Conservation (phyloP, 1,140 invertebrate species). For the Eubasilissa regina region DNA sequence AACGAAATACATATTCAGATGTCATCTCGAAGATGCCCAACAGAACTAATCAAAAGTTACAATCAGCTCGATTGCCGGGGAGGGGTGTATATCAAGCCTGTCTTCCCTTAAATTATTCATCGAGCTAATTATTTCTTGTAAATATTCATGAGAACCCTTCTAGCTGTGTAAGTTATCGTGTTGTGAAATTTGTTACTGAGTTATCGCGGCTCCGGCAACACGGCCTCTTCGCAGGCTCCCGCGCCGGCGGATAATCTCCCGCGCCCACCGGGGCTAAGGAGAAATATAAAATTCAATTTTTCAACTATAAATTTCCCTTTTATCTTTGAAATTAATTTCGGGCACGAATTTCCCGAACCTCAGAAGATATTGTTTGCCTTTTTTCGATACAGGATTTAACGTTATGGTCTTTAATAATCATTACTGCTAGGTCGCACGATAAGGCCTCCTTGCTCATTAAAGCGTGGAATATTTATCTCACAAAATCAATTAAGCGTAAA, state of each 20-base stretch:
- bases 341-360: conserved; percentile 15
- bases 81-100: conserved; percentile 14
- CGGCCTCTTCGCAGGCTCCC: neutral
- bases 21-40: conserved; percentile 12
- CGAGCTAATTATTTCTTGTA: conserved; percentile 44
- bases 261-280: neutral
- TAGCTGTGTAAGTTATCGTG: conserved; percentile 40
- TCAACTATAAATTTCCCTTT: conserved; percentile 34
- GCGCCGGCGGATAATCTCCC: too few species aligned
- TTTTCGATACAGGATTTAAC: neutral
- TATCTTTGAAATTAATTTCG: conserved; percentile 42
- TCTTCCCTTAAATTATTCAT: conserved; percentile 38
- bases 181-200: conserved; percentile 41
- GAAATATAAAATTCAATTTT: conserved; percentile 40
- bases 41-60: conserved; percentile 38
- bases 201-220: conserved; percentile 11
- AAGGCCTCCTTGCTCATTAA: conserved; percentile 37
- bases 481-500: conserved; percentile 25
- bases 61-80: conserved; percentile 29
- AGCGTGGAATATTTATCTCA: conserved; percentile 7
- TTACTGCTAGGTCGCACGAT: conserved; percentile 28
- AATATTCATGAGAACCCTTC: conserved; percentile 45
- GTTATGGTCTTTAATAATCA: conserved; percentile 42
- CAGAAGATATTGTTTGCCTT: conserved; percentile 4
- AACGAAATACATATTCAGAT: conserved; percentile 27